Percentiles rank a stretch among this genome's conserved stretches.
Evolutionary conservation across 2,888 invertebrate genomes (phyloP).

Genomic region (Pelosia muscerda): DNA sequence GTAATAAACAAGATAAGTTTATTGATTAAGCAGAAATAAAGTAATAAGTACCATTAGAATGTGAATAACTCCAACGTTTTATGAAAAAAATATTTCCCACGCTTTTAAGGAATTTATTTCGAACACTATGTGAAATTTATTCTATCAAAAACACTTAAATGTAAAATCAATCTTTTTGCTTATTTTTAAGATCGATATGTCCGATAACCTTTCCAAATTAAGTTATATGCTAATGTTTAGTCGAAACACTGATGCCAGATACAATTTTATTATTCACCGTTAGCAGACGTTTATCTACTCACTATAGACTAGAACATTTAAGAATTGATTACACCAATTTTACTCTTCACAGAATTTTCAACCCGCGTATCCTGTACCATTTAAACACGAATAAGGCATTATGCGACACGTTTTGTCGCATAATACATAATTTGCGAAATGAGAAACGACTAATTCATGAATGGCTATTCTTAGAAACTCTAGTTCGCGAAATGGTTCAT

Average conservation of each 20-base stretch:
- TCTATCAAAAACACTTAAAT: not conserved
- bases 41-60: no score
- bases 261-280: not conserved
- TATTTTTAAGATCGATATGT: constrained; percentile 11
- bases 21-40: not conserved
- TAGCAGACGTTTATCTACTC: not conserved
- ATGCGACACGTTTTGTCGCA: no score
- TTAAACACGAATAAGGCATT: no score
- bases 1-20: not conserved
- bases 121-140: not conserved
- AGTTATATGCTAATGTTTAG: constrained; percentile 2
- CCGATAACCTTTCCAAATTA: constrained; percentile 1
- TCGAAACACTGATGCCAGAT: not conserved
- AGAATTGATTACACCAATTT: not conserved
- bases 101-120: not conserved
- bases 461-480: no score
- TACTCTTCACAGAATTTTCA: not conserved
- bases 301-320: not conserved
- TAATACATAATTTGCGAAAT: no score
- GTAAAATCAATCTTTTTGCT: not conserved
- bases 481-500: no score
- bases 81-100: not conserved
- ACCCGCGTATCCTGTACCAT: no score
- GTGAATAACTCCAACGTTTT: not conserved
- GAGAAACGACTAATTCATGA: no score